phyloP scores from a whole-genome alignment of 2,113 vertebrate genomes.

The Phaethornis superciliosus region DNA sequence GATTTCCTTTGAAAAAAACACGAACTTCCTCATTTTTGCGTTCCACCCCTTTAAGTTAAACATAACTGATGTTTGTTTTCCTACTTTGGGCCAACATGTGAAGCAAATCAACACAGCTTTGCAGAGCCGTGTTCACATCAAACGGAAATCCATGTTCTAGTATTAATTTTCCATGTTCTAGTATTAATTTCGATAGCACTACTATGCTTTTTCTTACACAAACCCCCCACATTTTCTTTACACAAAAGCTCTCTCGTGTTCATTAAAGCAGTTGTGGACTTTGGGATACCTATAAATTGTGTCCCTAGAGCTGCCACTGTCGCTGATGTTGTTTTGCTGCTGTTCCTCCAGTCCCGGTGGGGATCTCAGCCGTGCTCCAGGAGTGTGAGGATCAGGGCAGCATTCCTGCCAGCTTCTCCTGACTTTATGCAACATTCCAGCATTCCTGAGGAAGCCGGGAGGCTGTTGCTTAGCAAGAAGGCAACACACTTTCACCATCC shows the following conservation, averaged over 20 bases:
- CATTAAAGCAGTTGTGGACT: rapidly evolving
- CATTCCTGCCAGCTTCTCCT: background rate
- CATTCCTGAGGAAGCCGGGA: background rate
- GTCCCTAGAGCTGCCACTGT: rapidly evolving
- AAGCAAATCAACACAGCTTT: background rate
- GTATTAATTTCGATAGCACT: rapidly evolving
- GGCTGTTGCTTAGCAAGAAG: background rate
- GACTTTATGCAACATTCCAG: background rate
- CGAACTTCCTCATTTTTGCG: background rate
- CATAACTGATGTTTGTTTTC: background rate
- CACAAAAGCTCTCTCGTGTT: background rate
- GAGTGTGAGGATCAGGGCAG: rapidly evolving
- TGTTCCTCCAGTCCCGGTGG: rapidly evolving
- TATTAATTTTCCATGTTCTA: background rate
- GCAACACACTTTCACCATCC: rapidly evolving
- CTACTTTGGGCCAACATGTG: rapidly evolving
- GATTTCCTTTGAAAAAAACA: background rate
- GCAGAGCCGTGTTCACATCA: rapidly evolving
- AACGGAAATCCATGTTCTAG: background rate
- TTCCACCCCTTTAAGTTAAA: background rate
- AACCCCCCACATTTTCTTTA: no score
- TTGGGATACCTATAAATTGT: background rate
- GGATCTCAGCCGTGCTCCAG: background rate
- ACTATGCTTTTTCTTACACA: background rate
- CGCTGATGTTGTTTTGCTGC: background rate